Evolutionary conservation across 2,888 invertebrate genomes (phyloP).

Genomic region (Leucania comma): DNA sequence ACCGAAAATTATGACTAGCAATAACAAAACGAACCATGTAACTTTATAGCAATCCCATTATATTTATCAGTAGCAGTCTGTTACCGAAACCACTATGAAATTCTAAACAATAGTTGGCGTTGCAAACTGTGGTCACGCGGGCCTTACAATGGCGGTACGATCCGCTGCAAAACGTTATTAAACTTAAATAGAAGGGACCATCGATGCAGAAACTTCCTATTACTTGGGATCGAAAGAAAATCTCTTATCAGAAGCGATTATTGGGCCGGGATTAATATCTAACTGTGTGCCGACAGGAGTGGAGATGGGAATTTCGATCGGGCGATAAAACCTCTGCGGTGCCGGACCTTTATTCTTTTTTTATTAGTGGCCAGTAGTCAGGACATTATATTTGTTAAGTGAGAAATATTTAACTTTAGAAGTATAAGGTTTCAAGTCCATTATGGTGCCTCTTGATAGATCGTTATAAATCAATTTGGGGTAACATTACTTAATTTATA

Average conservation of each 20-base stretch:
- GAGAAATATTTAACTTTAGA: neutral
- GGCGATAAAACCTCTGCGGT: conserved; percentile 68
- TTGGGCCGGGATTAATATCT: conserved; percentile 85
- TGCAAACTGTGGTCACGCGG: conserved; percentile 66
- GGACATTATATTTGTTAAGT: conserved; percentile 3
- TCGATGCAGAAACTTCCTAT: conserved; percentile 87
- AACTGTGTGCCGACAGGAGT: conserved; percentile 73
- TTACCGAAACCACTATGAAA: conserved; percentile 66
- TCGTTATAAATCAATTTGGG: conserved; percentile 39
- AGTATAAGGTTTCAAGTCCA: neutral
- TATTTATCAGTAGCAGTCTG: conserved; percentile 61
- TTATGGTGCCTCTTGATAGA: conserved; percentile 14
- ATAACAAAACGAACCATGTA: conserved; percentile 55
- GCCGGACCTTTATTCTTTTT: conserved; percentile 51
- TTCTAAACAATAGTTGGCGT: conserved; percentile 66
- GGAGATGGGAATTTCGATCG: conserved; percentile 77
- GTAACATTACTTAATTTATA: conserved; percentile 36
- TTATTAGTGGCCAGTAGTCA: conserved; percentile 27
- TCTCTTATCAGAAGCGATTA: conserved; percentile 88
- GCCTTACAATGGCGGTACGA: conserved; percentile 64
- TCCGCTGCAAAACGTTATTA: conserved; percentile 79
- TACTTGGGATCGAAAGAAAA: conserved; percentile 86
- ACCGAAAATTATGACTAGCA: conserved; percentile 39
- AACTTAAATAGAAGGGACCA: conserved; percentile 83
- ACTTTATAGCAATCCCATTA: conserved; percentile 60